Conservation (phyloP, 2,888 invertebrate genomes). For the Eurytoma californica region DNA sequence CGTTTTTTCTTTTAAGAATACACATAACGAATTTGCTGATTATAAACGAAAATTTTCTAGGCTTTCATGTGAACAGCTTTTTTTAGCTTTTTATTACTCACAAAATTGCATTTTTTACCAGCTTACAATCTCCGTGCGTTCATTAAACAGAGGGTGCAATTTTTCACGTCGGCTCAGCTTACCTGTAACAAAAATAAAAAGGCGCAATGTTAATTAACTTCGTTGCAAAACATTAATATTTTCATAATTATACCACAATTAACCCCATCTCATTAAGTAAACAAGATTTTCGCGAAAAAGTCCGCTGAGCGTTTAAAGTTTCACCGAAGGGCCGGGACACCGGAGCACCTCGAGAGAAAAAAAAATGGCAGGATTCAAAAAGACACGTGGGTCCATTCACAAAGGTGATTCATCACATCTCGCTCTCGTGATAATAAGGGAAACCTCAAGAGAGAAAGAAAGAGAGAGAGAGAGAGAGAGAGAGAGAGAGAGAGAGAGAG, state of each 20-base stretch:
- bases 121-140: too few species aligned
- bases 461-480: constrained; percentile 10
- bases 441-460: not conserved
- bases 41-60: too few species aligned
- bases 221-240: not conserved
- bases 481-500: constrained; percentile 10
- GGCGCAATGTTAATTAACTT: constrained; percentile 19
- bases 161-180: not conserved
- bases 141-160: not conserved
- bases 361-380: not conserved
- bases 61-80: not conserved
- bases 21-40: too few species aligned
- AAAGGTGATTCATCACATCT: constrained; percentile 22
- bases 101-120: not conserved
- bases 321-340: not conserved
- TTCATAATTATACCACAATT: constrained; percentile 7
- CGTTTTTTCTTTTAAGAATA: too few species aligned
- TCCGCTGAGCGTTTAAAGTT: too few species aligned
- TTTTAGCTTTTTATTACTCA: not conserved
- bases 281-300: not conserved
- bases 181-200: constrained; percentile 37
- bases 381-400: not conserved
- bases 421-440: not conserved
- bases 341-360: not conserved
- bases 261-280: not conserved